Evolutionary conservation across 2,113 vertebrate species (phyloP).

Genomic region (Cromileptes altivelis): DNA sequence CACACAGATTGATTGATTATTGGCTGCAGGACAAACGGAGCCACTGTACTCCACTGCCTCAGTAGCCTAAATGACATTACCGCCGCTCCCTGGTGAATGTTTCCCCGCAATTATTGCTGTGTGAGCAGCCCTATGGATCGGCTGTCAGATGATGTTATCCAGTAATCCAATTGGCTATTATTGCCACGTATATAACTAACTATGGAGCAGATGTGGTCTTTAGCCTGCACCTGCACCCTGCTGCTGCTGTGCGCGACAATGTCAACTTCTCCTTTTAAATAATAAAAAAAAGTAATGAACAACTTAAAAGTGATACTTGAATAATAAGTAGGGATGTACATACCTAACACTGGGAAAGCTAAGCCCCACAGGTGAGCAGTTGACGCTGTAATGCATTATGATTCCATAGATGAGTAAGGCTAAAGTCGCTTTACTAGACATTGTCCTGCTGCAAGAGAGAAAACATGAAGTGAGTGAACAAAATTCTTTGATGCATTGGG

Average conservation of each 20-base stretch:
- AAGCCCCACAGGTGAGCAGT: slow-evolving; percentile 92
- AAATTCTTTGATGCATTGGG: background rate
- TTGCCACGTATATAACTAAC: slow-evolving; percentile 29
- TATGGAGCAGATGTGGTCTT: slow-evolving; percentile 15
- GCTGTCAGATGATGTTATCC: slow-evolving; percentile 62
- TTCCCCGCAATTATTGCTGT: slow-evolving; percentile 35
- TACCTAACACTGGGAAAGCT: slow-evolving; percentile 94
- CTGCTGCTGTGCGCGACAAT: background rate
- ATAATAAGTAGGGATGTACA: slow-evolving; percentile 60
- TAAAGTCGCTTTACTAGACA: slow-evolving; percentile 93
- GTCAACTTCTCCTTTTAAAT: background rate
- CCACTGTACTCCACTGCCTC: slow-evolving; percentile 28
- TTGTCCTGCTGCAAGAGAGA: slow-evolving; percentile 88
- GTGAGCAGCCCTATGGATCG: slow-evolving; percentile 53
- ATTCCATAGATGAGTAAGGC: slow-evolving; percentile 94
- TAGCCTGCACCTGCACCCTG: slow-evolving; percentile 6
- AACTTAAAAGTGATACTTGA: slow-evolving; percentile 15
- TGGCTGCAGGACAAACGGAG: slow-evolving; percentile 33
- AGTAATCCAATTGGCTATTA: slow-evolving; percentile 41
- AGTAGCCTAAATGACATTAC: slow-evolving; percentile 49
- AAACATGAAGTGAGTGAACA: slow-evolving; percentile 15
- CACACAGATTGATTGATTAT: slow-evolving; percentile 11
- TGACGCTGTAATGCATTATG: slow-evolving; percentile 93
- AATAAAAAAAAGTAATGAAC: background rate
- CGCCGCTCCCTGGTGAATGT: slow-evolving; percentile 54